Evolutionary conservation across 2,888 invertebrate genomes (phyloP).

Genomic region (Dasypogon diadema): DNA sequence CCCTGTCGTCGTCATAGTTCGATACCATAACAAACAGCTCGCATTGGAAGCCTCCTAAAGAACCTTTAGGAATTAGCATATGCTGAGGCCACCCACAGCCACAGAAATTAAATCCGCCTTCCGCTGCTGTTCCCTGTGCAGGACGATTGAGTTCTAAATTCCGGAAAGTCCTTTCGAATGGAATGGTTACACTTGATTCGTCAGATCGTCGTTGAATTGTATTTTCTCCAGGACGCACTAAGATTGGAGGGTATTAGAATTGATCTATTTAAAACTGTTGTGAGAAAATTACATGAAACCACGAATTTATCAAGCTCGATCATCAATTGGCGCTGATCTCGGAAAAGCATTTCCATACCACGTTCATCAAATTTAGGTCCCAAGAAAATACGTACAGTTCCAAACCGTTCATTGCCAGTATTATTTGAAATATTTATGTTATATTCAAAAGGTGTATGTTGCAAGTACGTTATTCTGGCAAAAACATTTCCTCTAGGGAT

Average conservation of each 20-base stretch:
- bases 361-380: slow-evolving; percentile 77
- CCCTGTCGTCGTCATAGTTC: slow-evolving; percentile 76
- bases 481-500: slow-evolving; percentile 80
- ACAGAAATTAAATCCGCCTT: slow-evolving; percentile 81
- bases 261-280: neutral
- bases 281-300: slow-evolving; percentile 72
- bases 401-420: slow-evolving; percentile 69
- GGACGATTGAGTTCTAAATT: slow-evolving; percentile 75
- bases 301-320: slow-evolving; percentile 79
- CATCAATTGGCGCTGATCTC: slow-evolving; percentile 75
- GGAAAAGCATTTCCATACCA: slow-evolving; percentile 72
- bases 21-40: slow-evolving; percentile 84
- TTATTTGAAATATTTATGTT: slow-evolving; percentile 75
- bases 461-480: slow-evolving; percentile 80
- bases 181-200: slow-evolving; percentile 85
- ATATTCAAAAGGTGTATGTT: slow-evolving; percentile 79
- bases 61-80: slow-evolving; percentile 82
- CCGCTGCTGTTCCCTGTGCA: slow-evolving; percentile 69
- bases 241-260: slow-evolving; percentile 32
- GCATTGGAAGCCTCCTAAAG: slow-evolving; percentile 74
- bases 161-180: slow-evolving; percentile 85
- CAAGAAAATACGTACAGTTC: slow-evolving; percentile 77
- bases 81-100: slow-evolving; percentile 91
- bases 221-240: slow-evolving; percentile 78
- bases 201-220: slow-evolving; percentile 75